These are phyloP conservation scores for Trypoxylus dichotomus DNA, from an alignment of 1,140 invertebrate species.

Conservation along the genomic window DNA sequence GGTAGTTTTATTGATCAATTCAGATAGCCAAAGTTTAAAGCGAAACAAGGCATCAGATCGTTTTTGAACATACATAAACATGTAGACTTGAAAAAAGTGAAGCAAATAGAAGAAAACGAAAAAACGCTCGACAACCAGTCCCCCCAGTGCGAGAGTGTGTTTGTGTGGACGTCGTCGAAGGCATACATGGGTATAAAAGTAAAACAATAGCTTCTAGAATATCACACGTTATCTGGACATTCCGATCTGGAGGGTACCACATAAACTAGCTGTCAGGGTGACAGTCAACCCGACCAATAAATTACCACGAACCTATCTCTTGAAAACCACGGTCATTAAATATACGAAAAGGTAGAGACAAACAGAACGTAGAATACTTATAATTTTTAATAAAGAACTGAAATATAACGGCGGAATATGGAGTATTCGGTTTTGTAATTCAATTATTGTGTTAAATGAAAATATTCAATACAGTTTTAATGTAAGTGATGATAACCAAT, in stretches of 20 bases:
- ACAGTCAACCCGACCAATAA: slow-evolving; percentile 38
- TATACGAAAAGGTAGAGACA: slow-evolving; percentile 31
- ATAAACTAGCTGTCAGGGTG: slow-evolving; percentile 40
- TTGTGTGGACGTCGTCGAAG: slow-evolving; percentile 6
- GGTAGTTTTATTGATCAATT: not conserved
- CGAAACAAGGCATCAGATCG: not conserved
- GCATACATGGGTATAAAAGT: slow-evolving; percentile 27
- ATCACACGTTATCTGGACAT: slow-evolving; percentile 38
- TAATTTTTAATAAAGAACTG: slow-evolving; percentile 2
- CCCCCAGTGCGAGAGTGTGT: not conserved
- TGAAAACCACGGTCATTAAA: slow-evolving; percentile 39
- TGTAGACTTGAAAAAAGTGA: not conserved
- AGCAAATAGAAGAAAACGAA: not conserved
- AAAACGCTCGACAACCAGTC: not conserved
- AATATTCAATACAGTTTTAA: not conserved
- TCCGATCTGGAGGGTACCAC: slow-evolving; percentile 38
- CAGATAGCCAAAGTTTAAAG: not conserved
- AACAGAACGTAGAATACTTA: slow-evolving; percentile 18
- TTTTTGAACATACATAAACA: not conserved
- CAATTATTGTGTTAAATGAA: not conserved
- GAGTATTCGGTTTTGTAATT: not conserved
- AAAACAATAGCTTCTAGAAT: slow-evolving; percentile 40
- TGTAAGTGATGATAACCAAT: not conserved
- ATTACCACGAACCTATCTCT: slow-evolving; percentile 38
- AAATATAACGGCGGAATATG: not conserved